Evolutionary conservation across 2,797 vertebrate species (phyloP).

Genomic region (Echeneis naucrates): DNA sequence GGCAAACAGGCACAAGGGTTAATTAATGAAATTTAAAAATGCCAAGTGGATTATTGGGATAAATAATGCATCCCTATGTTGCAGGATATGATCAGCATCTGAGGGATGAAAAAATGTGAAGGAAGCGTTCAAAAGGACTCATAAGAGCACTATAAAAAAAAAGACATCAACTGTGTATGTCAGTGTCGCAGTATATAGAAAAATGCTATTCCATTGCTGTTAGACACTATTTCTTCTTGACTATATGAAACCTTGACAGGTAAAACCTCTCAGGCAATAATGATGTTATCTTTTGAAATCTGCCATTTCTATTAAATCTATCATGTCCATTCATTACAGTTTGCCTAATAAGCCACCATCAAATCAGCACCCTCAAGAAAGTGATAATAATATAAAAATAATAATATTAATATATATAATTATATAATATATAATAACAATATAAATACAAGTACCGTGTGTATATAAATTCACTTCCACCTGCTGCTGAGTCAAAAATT

Average conservation of each 20-base stretch:
- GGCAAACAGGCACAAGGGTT: conserved; percentile 30
- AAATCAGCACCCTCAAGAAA: background rate
- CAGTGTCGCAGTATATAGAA: conserved; percentile 4
- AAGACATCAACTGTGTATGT: background rate
- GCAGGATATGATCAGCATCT: conserved; percentile 23
- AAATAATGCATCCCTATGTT: conserved; percentile 15
- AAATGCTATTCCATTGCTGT: background rate
- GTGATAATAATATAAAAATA: no score
- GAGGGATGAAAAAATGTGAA: conserved; percentile 35
- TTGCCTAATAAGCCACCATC: conserved; percentile 6
- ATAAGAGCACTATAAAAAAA: background rate
- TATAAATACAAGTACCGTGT: no score
- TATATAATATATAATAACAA: no score
- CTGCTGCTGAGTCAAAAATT: background rate
- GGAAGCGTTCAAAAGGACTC: conserved; percentile 21
- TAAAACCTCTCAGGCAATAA: conserved; percentile 7
- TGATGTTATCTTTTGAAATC: conserved; percentile 4
- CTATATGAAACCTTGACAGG: conserved; percentile 26
- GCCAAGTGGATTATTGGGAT: conserved; percentile 32
- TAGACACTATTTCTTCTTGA: background rate
- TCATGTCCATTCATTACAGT: conserved; percentile 12
- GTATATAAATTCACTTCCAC: no score
- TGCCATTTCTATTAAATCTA: conserved; percentile 14
- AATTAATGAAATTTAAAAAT: conserved; percentile 55
- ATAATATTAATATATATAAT: no score